Evolutionary conservation across 2,113 vertebrate species (phyloP).

Genomic region (Ariopsis seemanni): DNA sequence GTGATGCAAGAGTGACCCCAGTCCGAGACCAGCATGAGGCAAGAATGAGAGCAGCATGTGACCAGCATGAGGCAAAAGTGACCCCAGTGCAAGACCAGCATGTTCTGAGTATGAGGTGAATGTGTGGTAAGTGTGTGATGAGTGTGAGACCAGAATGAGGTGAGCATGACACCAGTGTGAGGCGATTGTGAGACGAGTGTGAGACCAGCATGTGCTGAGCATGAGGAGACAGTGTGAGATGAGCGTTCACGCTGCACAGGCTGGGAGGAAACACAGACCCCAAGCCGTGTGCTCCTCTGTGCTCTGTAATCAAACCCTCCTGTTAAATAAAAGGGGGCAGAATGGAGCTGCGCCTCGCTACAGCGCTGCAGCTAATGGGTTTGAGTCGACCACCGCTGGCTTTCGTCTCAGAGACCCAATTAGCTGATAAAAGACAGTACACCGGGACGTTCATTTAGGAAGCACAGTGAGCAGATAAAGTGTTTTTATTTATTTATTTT

Average conservation of each 20-base stretch:
- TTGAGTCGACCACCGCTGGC: constrained; percentile 40
- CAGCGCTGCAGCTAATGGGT: constrained; percentile 46
- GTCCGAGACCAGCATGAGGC: background rate
- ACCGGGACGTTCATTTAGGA: constrained; percentile 33
- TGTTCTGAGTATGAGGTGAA: background rate
- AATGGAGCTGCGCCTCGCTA: constrained; percentile 32
- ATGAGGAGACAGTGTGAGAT: background rate
- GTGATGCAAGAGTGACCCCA: background rate
- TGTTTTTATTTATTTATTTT: constrained; percentile 10
- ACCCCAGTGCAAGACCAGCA: background rate
- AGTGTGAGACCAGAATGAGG: background rate
- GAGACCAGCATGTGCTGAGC: background rate
- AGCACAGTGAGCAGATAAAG: background rate
- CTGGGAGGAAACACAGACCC: background rate
- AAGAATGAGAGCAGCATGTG: background rate
- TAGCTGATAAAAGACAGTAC: constrained; percentile 48
- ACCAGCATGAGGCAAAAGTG: background rate
- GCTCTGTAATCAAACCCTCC: constrained; percentile 27
- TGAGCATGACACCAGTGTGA: background rate
- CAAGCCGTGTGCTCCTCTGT: constrained; percentile 4
- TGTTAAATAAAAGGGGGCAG: constrained; percentile 33
- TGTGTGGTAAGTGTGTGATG: no score
- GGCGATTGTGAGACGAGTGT: background rate
- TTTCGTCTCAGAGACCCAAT: constrained; percentile 50
- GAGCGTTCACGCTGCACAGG: background rate